A percentile compares a stretch with the other conserved stretches of the same genome.
phyloP scores from a whole-genome alignment of 2,797 vertebrate genomes.

The Sebastolobus alascanus region DNA sequence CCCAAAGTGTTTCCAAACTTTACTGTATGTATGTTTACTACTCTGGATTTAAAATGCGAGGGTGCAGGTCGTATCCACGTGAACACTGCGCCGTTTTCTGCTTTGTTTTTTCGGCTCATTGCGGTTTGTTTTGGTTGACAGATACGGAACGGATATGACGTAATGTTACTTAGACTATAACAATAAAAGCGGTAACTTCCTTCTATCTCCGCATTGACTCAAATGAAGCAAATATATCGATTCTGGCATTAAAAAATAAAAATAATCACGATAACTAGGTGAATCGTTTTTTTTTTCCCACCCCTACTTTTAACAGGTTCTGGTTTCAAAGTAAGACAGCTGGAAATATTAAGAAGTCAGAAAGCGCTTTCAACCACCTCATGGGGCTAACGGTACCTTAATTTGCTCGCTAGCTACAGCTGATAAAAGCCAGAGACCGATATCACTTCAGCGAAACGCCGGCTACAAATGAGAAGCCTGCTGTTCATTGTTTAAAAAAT shows the following conservation, averaged over 20 bases:
- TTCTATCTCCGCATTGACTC: too few species aligned
- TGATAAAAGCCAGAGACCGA: background rate
- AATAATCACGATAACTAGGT: fast-evolving
- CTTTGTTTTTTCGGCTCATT: too few species aligned
- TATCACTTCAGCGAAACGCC: background rate
- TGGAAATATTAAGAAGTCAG: background rate
- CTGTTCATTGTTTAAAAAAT: background rate
- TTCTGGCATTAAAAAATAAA: too few species aligned
- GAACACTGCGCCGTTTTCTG: too few species aligned
- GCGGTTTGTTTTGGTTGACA: too few species aligned
- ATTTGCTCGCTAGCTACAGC: background rate
- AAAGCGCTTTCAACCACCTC: background rate
- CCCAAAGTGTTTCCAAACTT: too few species aligned
- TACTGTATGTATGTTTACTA: too few species aligned
- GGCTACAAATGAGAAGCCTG: background rate
- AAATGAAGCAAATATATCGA: too few species aligned
- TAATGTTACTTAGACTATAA: too few species aligned
- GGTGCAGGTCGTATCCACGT: too few species aligned
- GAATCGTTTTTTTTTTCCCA: background rate
- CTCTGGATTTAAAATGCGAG: too few species aligned
- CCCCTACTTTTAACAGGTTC: background rate
- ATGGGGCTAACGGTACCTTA: background rate
- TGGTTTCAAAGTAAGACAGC: background rate
- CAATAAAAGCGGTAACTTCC: background rate
- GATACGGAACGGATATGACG: too few species aligned